phyloP scores from a whole-genome alignment of 2,888 invertebrate species.

The Eupeodes latifasciatus region DNA sequence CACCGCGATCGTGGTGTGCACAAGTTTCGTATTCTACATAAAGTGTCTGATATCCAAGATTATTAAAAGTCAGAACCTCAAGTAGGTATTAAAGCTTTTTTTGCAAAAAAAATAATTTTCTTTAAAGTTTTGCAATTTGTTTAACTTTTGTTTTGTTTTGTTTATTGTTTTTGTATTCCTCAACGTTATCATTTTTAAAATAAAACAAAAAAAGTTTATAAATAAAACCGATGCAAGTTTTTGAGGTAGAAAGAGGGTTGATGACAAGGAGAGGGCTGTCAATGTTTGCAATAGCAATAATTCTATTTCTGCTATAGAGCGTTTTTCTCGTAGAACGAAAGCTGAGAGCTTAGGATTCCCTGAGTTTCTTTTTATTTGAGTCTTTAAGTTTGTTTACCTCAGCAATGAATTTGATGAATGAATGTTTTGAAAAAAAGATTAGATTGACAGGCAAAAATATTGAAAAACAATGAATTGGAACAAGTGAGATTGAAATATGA shows the following conservation, averaged over 20 bases:
- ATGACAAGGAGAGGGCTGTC: too few species aligned
- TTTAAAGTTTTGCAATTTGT: slow-evolving; percentile 23
- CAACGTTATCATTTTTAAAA: slow-evolving; percentile 37
- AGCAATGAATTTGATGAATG: slow-evolving; percentile 36
- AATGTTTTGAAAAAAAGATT: slow-evolving; percentile 3
- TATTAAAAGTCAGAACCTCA: slow-evolving; percentile 44
- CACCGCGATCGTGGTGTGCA: slow-evolving; percentile 64
- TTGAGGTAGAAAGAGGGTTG: neutral
- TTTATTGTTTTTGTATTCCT: slow-evolving; percentile 4
- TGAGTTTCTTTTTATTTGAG: slow-evolving; percentile 20
- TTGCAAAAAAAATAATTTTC: slow-evolving; percentile 20
- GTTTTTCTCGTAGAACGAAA: slow-evolving; percentile 32
- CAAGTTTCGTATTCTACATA: slow-evolving; percentile 63
- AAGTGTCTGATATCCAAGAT: slow-evolving; percentile 68
- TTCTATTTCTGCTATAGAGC: neutral
- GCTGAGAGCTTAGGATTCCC: slow-evolving; percentile 46
- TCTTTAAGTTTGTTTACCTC: slow-evolving; percentile 43
- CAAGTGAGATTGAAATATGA: slow-evolving; percentile 1
- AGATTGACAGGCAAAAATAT: neutral
- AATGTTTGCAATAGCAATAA: neutral
- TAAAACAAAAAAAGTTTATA: neutral
- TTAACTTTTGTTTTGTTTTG: too few species aligned
- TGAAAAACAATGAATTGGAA: slow-evolving; percentile 43
- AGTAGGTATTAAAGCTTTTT: slow-evolving; percentile 67
- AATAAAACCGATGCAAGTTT: slow-evolving; percentile 25